Evolutionary conservation across 1,140 invertebrate genomes (phyloP), one percentile per base, ranked within the genome.

Genomic region (Magallana ariakensis): DNA sequence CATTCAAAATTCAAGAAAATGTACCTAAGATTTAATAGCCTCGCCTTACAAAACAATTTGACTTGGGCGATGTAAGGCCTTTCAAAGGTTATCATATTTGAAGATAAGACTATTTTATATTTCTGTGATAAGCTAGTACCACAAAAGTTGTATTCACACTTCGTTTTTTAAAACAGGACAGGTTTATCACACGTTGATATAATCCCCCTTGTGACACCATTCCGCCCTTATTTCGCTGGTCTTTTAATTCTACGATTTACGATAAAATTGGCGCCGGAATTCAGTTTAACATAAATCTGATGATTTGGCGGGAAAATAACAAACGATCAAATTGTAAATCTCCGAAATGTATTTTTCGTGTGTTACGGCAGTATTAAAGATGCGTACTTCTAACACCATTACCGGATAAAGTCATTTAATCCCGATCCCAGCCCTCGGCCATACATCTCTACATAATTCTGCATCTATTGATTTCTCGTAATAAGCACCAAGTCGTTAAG

Each of bases 261-360:
- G 66, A 70, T 70, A 70, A 70, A 70, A 26, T 19, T 70, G 11
- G 66, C 13, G 19, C 66, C 66, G 66, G 66, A 70, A 70, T 70
- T 70, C 66, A 70, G 22, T 70, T 70, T 13, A 26, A 70, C 66
- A 70, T 70, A 70, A 70, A 70, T 70, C 66, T 70, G 19, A 26
- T 26, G 19, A 70, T 70, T 70, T 70, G 66, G 66, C 66, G 66
- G 66, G 66, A 70, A 70, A 70, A 70, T 70, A 70, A 70, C 66
- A 70, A 22, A 19, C 66, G 66, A 70, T 70, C 66, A 70, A 70
- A 70, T 22, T 70, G 66, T 70, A 70, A 70, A 70, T 70, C 66
- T 70, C 66, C 33, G 66, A 70, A 70, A 70, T 70, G 66, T 70
- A 70, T 70, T 70, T 70, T 70, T 70, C 66, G 66, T 70, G 66